Evolutionary conservation across 2,797 vertebrate genomes (phyloP), one percentile per base, ranked within the genome.

Genomic region (Scarus forsteni): DNA sequence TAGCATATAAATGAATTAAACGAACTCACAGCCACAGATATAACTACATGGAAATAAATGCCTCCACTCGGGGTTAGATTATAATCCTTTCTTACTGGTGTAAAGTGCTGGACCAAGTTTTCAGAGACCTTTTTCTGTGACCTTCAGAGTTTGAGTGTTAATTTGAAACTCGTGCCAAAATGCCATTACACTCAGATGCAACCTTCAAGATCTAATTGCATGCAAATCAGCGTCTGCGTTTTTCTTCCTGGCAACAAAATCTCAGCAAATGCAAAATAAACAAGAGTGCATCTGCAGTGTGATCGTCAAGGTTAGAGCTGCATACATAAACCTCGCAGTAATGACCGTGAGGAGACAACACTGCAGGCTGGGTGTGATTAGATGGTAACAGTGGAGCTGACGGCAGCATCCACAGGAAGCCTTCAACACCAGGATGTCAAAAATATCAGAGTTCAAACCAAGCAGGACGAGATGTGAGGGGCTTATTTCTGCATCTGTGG

Each of bases 301-400:
- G 56, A 66, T 67, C 62, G 71, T 66, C 81, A 87, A 87, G 86
- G 85, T 85, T 79, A 85, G 66, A 62, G 64, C 72, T 77, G 78
- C 72, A 73, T 78, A 66, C 61, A 77, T 66, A 66, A 68, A 60
- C 38, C 64, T 45, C 18, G 72, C 52, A 69, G 14, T 72, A 61
- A 64, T 70, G 56, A 9, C 63, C 27, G n/a, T 13, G 51, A 53
- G 55, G 48, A 74, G 63, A 42, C 34, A 8, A 46, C 15, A 73
- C 27, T 54, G 43, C 12, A n/a, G 69, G 57, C 57, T 18, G 57
- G 44, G 60, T 71, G 66, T 64, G 67, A 86, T 85, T 75, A 70
- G 60, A 82, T 61, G 39, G 70, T 77, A 64, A 68, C 65, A 55
- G 15, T 1, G 49, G 43, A 55, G 65, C 68, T 81, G 70, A 78